Base-by-base conservation (phyloP, 2,113 vertebrate species). In the Glareola pratincola region DNA sequence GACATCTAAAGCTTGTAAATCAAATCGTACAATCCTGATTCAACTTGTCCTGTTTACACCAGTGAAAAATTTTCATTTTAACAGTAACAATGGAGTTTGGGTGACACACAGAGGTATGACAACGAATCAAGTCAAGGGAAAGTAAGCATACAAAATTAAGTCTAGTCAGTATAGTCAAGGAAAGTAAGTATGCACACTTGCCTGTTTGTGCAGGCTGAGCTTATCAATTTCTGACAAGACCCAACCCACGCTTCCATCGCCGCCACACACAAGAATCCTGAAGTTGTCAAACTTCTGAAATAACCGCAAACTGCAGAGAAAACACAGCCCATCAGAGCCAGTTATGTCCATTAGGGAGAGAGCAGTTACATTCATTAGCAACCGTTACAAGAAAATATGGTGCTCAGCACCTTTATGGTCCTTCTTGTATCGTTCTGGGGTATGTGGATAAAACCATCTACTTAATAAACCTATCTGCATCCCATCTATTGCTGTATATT, bases 241-340 rank as follows among this genome's bases (percentile, higher is more conserved):
- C 99, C 99, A 99, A 75, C 99, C 99, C 45, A 99, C 99, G 7
- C 99, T 99, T 89, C 99, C 99, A 85, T 99, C 99, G 4, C 99
- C 99, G 26, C 99, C 99, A 85, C 99, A 99, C 41, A 99, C 99
- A 63, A 99, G 98, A 93, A 99, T 99, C 94, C 99, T 98, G 96
- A 99, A 99, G 97, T 99, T 99, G 98, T 99, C 99, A 93, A 99
- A 99, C 97, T 99, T 99, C 97, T 99, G 99, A 98, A 99, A 99
- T 88, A 99, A 98, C 57, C 99, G 98, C 94, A 99, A 98, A 88
- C 99, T 99, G 98, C 80, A 97, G 96, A 96, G 56, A 97, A 71
- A 98, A 97, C 13, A 8, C 24, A 90, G 21, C 22, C n/a, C 63
- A 66, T 96, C 90, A 95, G 85, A 92, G 59, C 23, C 72, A 82